Evolutionary conservation across 2,113 vertebrate genomes (phyloP).

Genomic region (Ahaetulla prasina): DNA sequence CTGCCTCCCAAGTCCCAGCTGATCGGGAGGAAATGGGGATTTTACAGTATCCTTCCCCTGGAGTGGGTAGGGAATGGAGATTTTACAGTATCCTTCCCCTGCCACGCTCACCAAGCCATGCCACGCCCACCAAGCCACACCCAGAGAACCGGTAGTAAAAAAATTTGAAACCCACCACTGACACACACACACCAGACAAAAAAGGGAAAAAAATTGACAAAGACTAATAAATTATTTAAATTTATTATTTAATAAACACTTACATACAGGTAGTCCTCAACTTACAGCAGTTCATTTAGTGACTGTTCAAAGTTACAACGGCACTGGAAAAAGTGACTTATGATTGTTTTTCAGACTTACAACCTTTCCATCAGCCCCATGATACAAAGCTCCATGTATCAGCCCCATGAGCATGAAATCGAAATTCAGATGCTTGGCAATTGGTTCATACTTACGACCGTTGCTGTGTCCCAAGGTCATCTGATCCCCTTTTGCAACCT

Average conservation of each 20-base stretch:
- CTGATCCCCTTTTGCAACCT: neutral
- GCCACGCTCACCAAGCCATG: too few species aligned
- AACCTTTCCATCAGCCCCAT: neutral
- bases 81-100: too few species aligned
- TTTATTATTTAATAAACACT: neutral
- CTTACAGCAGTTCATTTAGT: neutral
- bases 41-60: too few species aligned
- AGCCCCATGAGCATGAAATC: neutral
- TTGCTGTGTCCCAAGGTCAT: neutral
- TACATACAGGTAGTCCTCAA: neutral
- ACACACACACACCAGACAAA: neutral
- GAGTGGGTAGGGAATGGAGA: too few species aligned
- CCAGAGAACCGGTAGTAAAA: too few species aligned
- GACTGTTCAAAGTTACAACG: neutral
- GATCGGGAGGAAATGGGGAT: too few species aligned
- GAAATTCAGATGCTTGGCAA: neutral
- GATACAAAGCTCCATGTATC: neutral
- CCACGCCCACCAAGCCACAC: too few species aligned
- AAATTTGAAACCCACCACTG: too few species aligned
- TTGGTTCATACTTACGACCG: neutral
- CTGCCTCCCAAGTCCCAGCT: too few species aligned
- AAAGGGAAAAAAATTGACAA: neutral
- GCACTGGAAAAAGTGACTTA: neutral
- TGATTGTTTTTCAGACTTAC: neutral
- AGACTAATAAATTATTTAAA: neutral